These are phyloP conservation scores for Helostoma temminkii DNA, from an alignment of 2,797 vertebrate genomes.

Conservation along the genomic window DNA sequence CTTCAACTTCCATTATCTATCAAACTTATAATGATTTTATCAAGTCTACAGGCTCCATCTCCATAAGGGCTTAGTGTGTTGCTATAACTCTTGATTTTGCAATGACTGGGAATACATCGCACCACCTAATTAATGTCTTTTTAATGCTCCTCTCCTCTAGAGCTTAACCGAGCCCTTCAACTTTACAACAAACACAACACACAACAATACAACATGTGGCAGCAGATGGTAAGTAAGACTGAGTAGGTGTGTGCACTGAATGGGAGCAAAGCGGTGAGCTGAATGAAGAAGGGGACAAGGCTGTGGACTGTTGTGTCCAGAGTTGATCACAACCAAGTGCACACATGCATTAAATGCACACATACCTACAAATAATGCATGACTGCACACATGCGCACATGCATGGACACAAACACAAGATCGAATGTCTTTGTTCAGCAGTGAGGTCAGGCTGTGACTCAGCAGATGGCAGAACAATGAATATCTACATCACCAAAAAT, in stretches of 20 bases:
- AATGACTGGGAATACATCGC: constrained; percentile 77
- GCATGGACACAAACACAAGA: constrained; percentile 17
- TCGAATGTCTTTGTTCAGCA: constrained; percentile 53
- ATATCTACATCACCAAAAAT: constrained; percentile 73
- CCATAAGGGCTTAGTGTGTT: constrained; percentile 72
- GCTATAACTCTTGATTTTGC: constrained; percentile 80
- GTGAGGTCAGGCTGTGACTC: constrained; percentile 70
- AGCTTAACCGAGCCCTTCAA: constrained; percentile 79
- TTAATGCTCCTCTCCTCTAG: constrained; percentile 83
- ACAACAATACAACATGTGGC: constrained; percentile 68
- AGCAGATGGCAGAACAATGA: constrained; percentile 80
- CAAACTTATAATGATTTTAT: constrained; percentile 81
- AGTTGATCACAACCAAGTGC: constrained; percentile 17
- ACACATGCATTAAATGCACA: constrained; percentile 17
- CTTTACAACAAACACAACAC: constrained; percentile 76
- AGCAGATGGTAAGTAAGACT: constrained; percentile 75
- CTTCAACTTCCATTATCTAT: constrained; percentile 81
- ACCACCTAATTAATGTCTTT: constrained; percentile 83
- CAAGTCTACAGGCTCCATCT: constrained; percentile 75
- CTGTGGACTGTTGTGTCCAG: constrained; percentile 18
- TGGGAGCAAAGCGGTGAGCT: constrained; percentile 50
- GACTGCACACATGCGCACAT: constrained; percentile 7
- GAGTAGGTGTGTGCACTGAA: constrained; percentile 65
- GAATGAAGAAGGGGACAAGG: constrained; percentile 37
- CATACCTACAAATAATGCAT: constrained; percentile 41